phyloP scores from a whole-genome alignment of 2,113 vertebrate genomes.

The Nibea albiflora region DNA sequence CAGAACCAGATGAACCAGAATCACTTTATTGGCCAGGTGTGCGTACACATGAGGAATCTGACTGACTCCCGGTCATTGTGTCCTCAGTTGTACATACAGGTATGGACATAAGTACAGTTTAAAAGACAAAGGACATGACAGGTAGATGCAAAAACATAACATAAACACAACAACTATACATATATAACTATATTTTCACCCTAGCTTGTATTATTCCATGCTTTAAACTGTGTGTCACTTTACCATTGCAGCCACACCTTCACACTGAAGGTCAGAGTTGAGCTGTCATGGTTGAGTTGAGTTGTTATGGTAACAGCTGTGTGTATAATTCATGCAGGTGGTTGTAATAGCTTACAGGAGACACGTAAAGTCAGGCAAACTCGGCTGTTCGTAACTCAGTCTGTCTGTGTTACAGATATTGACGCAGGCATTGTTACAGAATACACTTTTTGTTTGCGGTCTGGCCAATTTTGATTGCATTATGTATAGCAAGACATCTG shows the following conservation, averaged over 20 bases:
- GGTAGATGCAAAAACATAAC: no score
- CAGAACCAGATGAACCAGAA: no score
- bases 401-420: slow-evolving; percentile 48
- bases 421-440: slow-evolving; percentile 50
- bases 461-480: slow-evolving; percentile 69
- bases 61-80: no score
- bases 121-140: no score
- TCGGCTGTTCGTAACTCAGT: slow-evolving; percentile 40
- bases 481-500: slow-evolving; percentile 67
- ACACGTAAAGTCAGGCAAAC: slow-evolving; percentile 26
- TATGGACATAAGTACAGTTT: no score
- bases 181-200: not conserved
- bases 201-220: not conserved
- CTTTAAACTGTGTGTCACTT: not conserved
- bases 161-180: no score
- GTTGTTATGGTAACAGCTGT: slow-evolving; percentile 43
- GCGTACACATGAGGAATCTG: no score
- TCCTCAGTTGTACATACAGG: no score
- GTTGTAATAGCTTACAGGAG: slow-evolving; percentile 32
- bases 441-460: slow-evolving; percentile 57
- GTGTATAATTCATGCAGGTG: slow-evolving; percentile 59
- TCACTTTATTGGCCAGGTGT: no score
- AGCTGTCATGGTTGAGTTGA: not conserved
- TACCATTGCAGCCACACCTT: slow-evolving; percentile 4
- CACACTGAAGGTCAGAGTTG: slow-evolving; percentile 37